Evolutionary conservation across 2,888 invertebrate genomes (phyloP).

Genomic region (Synanthedon formicaeformis): DNA sequence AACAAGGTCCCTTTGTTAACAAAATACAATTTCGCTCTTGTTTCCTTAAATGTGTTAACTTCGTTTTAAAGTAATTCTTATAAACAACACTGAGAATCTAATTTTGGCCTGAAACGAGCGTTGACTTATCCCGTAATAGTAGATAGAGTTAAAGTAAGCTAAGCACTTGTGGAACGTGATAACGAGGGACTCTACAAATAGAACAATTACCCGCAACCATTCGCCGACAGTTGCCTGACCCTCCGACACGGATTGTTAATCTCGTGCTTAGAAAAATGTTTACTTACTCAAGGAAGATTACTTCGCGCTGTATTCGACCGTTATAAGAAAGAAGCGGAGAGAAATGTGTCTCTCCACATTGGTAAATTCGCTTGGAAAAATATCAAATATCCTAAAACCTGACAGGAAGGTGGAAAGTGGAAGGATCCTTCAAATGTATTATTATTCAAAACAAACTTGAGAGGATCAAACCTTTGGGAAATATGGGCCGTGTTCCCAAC

Average conservation of each 20-base stretch:
- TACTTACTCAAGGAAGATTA: not conserved
- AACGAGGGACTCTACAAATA: slow-evolving; percentile 13
- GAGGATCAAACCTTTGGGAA: not conserved
- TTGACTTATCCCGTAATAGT: not conserved
- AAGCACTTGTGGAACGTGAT: slow-evolving; percentile 11
- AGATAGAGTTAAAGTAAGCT: slow-evolving; percentile 1
- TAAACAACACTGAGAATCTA: no score
- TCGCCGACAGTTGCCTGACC: slow-evolving; percentile 6
- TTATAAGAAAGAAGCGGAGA: not conserved
- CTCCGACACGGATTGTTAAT: slow-evolving; percentile 19
- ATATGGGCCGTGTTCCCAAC: not conserved
- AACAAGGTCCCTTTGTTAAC: no score
- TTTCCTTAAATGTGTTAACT: no score
- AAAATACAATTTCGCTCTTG: no score
- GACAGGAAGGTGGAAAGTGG: not conserved
- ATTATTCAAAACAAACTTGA: not conserved
- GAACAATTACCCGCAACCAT: slow-evolving; percentile 12
- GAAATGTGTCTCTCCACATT: not conserved
- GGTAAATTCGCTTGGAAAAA: not conserved
- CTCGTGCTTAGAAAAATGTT: slow-evolving; percentile 6
- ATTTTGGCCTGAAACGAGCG: no score
- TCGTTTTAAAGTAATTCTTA: no score
- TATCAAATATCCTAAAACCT: not conserved
- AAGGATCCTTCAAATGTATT: not conserved
- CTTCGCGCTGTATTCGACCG: not conserved